phyloP scores from a whole-genome alignment of 1,140 invertebrate species.

The Trachelipus rathkii region DNA sequence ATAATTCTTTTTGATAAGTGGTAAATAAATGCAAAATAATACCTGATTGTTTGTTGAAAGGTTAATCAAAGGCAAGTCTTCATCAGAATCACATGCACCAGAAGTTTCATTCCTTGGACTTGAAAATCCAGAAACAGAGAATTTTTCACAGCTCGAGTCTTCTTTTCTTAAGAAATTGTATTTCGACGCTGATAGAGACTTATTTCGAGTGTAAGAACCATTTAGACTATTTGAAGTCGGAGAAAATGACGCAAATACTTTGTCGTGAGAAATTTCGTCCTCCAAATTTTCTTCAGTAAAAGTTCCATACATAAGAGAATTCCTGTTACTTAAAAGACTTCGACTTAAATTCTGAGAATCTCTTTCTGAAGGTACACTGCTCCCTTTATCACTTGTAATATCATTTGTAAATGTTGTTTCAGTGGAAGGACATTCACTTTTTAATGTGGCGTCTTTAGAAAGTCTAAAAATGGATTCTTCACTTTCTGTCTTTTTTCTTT shows the following conservation, averaged over 20 bases:
- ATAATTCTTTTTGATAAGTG: too few species aligned
- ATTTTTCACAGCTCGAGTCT: background rate
- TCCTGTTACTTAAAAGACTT: background rate
- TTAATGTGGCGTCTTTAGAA: background rate
- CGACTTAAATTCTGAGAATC: background rate
- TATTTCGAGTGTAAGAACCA: background rate
- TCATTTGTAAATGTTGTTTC: background rate
- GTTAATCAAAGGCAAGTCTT: background rate
- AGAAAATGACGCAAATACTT: background rate
- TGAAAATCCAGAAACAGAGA: background rate
- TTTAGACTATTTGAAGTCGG: background rate
- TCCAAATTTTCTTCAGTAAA: background rate
- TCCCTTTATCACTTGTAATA: background rate
- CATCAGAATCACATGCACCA: background rate
- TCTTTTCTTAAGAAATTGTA: background rate
- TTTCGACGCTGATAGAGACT: background rate
- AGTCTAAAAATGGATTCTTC: slow-evolving; percentile 1
- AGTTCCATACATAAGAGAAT: background rate
- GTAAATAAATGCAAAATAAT: background rate
- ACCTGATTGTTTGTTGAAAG: background rate
- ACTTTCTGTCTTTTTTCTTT: background rate
- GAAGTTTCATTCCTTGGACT: background rate
- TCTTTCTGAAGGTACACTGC: background rate
- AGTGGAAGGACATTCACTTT: background rate
- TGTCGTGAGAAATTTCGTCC: background rate